phyloP scores from a whole-genome alignment of 1,140 invertebrate species.

The Contarinia nasturtii region DNA sequence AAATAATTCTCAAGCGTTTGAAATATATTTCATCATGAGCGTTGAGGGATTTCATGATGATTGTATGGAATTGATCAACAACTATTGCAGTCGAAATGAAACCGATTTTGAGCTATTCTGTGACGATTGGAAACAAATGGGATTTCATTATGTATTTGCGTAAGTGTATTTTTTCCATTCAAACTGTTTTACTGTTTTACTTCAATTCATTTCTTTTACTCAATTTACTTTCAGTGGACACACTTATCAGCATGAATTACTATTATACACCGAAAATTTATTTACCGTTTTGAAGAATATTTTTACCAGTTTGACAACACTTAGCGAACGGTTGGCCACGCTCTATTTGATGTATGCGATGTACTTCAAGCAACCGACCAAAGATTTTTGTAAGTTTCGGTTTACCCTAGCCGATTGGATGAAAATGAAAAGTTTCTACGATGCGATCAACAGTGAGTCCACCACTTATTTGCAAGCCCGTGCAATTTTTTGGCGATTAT shows the following conservation, averaged over 20 bases:
- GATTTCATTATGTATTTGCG: not conserved
- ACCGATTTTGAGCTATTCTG: not conserved
- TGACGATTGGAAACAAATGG: not conserved
- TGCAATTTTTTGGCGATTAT: not conserved
- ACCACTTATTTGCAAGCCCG: not conserved
- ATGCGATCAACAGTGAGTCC: not conserved
- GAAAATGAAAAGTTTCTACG: not conserved
- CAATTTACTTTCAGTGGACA: not conserved
- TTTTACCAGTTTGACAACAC: not conserved
- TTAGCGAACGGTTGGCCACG: not conserved
- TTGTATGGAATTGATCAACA: not conserved
- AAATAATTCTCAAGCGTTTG: too few relatives aligned
- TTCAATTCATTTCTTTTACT: not conserved
- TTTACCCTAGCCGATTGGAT: not conserved
- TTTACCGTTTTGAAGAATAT: not conserved
- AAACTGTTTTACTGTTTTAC: not conserved
- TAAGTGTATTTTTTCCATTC: not conserved
- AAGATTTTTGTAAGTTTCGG: not conserved
- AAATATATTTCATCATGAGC: too few relatives aligned
- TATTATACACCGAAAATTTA: not conserved
- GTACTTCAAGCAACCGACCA: slow-evolving; percentile 1
- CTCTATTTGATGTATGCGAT: slow-evolving; percentile 1
- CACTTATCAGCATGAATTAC: not conserved
- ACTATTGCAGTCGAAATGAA: not conserved
- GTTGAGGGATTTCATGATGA: not conserved